phyloP scores from a whole-genome alignment of 2,888 invertebrate species.

The Andrena flavipes region DNA sequence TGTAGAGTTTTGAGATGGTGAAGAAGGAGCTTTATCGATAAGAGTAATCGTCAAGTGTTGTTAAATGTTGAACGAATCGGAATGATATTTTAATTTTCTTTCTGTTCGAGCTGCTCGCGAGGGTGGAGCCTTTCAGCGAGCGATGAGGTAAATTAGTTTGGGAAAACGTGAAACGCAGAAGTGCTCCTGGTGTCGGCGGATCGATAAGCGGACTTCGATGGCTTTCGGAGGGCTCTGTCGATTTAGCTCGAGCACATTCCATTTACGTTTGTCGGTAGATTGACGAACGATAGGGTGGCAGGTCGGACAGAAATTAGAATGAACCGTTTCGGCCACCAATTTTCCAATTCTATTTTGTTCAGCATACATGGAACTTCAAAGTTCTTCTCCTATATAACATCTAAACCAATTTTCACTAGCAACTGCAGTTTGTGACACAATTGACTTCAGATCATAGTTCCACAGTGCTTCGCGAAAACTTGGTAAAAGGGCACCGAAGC shows the following conservation, averaged over 20 bases:
- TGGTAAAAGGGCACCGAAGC: neutral
- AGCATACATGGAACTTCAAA: neutral
- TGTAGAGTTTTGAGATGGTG: neutral
- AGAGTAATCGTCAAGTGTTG: neutral
- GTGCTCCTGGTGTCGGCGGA: slow-evolving; percentile 36
- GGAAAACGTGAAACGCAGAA: slow-evolving; percentile 37
- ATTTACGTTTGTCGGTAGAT: slow-evolving; percentile 51
- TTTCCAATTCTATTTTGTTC: neutral
- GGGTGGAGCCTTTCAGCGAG: slow-evolving; percentile 13
- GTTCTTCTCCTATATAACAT: neutral
- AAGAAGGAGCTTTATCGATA: neutral
- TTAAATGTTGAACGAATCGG: neutral
- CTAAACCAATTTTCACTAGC: neutral
- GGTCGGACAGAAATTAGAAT: slow-evolving; percentile 41
- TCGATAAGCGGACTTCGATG: slow-evolving; percentile 55
- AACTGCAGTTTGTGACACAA: neutral
- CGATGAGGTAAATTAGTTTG: slow-evolving; percentile 37
- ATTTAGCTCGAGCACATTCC: slow-evolving; percentile 59
- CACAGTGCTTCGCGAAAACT: slow-evolving; percentile 5
- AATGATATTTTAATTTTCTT: neutral
- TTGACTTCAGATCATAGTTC: neutral
- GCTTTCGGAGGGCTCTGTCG: slow-evolving; percentile 52
- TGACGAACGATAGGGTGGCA: slow-evolving; percentile 39
- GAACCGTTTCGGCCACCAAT: slow-evolving; percentile 6
- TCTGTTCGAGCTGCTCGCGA: neutral